Evolutionary conservation across 35 echinoderm and acorn worm genomes (phyloP), one percentile per base, ranked within the genome.

Genomic region (Acanthaster planci): DNA sequence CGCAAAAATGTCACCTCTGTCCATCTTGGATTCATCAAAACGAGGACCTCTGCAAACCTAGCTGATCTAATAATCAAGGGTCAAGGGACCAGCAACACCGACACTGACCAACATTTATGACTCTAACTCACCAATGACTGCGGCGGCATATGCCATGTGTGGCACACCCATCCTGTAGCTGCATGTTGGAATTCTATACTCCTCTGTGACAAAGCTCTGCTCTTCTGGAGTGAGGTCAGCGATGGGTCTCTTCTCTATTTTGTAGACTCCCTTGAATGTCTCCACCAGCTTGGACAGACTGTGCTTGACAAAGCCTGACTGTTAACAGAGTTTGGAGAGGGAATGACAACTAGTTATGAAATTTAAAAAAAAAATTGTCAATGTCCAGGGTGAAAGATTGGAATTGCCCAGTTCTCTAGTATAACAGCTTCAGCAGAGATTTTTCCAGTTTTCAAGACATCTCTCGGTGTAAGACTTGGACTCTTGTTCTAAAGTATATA

Each of bases 101-200:
- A n/a, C n/a, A n/a, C n/a, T n/a, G n/a, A n/a, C n/a, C n/a, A n/a
- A n/a, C n/a, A n/a, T n/a, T n/a, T n/a, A n/a, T n/a, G n/a, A n/a
- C n/a, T n/a, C n/a, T n/a, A n/a, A 0, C 51, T 90, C 76, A 92
- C 94, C 94, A 82, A 97, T 92, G 7, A 83, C 52, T 54, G 94
- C 94, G 21, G 90, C 90, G 22, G 78, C 90, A 47, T 90, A 97
- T 0, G 90, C 94, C 82, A 88, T 97, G 34, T 87, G 89, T 51
- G 75, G 86, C 52, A 89, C 90, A 34, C 94, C 94, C 87, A 90
- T 92, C 21, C 86, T 52, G 76, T 97, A 97, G 40, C 87, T 93
- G 39, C 90, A 92, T 0, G 94, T 97, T 27, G 94, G 94, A 19
- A 97, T 79, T 23, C 86, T 81, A 30, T 92, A 93, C 64, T 97